Evolutionary conservation across 2,113 vertebrate species (phyloP).

Genomic region (Hydrochoerus hydrochaeris): DNA sequence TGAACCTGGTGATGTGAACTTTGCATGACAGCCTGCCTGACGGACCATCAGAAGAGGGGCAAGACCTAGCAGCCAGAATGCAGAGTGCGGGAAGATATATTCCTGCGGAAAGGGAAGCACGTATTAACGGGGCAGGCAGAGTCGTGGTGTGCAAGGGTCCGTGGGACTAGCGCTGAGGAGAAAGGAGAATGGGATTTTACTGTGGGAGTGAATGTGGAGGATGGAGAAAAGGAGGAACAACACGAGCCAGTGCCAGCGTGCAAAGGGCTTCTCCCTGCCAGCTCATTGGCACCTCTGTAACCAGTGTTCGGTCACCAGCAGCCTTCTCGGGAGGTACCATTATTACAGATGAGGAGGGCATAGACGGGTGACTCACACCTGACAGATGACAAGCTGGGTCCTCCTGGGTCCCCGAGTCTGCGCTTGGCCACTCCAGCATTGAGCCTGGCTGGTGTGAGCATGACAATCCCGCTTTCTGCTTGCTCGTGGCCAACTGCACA

Average conservation of each 20-base stretch:
- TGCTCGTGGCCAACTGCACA: neutral
- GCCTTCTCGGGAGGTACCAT: too few species aligned
- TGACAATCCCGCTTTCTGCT: neutral
- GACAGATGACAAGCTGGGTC: neutral
- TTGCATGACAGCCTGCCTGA: neutral
- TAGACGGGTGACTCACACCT: neutral
- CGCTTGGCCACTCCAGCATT: rapidly evolving
- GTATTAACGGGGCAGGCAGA: neutral
- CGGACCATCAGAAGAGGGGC: neutral
- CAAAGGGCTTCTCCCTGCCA: neutral
- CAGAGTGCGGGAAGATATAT: neutral
- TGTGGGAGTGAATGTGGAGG: neutral
- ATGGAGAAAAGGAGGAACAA: neutral
- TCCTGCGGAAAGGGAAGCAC: neutral
- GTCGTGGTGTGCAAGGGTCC: neutral
- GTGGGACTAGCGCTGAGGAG: neutral
- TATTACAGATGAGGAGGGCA: neutral
- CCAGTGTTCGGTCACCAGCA: neutral
- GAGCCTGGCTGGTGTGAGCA: neutral
- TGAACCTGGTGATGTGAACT: neutral
- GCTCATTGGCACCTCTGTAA: neutral
- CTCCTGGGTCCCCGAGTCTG: neutral
- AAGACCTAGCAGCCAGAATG: neutral
- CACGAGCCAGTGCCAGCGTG: neutral
- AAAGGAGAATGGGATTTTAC: neutral